Evolutionary conservation across 2,888 invertebrate genomes (phyloP).

Genomic region (Watsonalla cultraria): DNA sequence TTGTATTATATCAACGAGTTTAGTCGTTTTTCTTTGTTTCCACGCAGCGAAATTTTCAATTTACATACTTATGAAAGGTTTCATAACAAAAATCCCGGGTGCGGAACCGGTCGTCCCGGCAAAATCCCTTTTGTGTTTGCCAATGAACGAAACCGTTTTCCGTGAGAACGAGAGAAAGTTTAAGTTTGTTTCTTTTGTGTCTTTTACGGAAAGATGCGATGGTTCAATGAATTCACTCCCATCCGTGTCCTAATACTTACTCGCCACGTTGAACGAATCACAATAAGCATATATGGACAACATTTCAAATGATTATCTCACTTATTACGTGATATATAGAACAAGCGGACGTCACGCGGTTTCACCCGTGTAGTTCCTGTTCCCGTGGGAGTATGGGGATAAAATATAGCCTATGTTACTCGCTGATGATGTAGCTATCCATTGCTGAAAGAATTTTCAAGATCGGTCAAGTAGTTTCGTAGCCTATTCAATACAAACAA

Average conservation of each 20-base stretch:
- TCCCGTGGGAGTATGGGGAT: too few relatives aligned
- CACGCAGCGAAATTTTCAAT: constrained; percentile 47
- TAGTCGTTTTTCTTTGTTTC: constrained; percentile 40
- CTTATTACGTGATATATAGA: too few relatives aligned
- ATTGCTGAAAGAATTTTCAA: too few relatives aligned
- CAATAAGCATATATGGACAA: too few relatives aligned
- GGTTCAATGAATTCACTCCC: not conserved
- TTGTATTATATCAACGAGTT: constrained; percentile 39
- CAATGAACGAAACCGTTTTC: constrained; percentile 24
- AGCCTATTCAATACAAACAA: too few relatives aligned
- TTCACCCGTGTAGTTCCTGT: too few relatives aligned
- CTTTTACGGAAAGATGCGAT: not conserved
- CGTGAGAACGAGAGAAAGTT: constrained; percentile 25
- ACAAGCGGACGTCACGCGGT: too few relatives aligned
- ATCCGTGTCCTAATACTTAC: not conserved
- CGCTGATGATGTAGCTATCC: too few relatives aligned
- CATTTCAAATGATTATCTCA: too few relatives aligned
- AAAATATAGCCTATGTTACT: too few relatives aligned
- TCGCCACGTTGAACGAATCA: not conserved
- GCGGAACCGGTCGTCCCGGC: constrained; percentile 38
- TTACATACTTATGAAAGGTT: constrained; percentile 58
- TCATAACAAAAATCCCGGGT: constrained; percentile 43
- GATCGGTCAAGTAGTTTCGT: too few relatives aligned
- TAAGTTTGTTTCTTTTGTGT: constrained; percentile 9
- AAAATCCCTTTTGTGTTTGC: constrained; percentile 35